These are phyloP conservation scores for Sweltsa coloradensis DNA, from an alignment of 1,140 invertebrate genomes.

Conservation along the genomic window DNA sequence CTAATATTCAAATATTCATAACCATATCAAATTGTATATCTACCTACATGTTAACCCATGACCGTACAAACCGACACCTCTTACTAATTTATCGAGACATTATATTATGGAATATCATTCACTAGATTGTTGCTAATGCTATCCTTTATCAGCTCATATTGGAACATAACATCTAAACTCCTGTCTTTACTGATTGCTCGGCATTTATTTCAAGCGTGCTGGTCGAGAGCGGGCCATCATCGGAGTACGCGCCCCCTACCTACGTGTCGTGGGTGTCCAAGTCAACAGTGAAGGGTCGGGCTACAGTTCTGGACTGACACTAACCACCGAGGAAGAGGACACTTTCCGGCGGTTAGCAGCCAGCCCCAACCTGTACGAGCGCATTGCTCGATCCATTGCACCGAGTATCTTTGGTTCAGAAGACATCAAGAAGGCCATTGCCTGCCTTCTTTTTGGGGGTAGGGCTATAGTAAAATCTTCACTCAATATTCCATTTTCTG, in stretches of 20 bases:
- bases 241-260: slow-evolving; percentile 86
- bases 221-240: slow-evolving; percentile 76
- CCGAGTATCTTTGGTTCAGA: slow-evolving; percentile 94
- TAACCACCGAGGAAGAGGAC: slow-evolving; percentile 85
- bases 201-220: too few relatives aligned
- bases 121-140: too few relatives aligned
- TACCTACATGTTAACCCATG: too few relatives aligned
- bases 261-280: slow-evolving; percentile 86
- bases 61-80: too few relatives aligned
- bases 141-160: too few relatives aligned
- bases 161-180: not conserved
- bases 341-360: slow-evolving; percentile 75
- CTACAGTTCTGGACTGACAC: slow-evolving; percentile 34
- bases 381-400: slow-evolving; percentile 82
- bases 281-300: slow-evolving; percentile 74
- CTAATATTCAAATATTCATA: too few relatives aligned
- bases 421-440: slow-evolving; percentile 97
- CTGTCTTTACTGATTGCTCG: not conserved
- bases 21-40: too few relatives aligned
- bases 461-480: too few relatives aligned
- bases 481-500: too few relatives aligned
- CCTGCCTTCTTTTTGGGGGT: slow-evolving; percentile 92
- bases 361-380: slow-evolving; percentile 78
- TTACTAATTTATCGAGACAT: too few relatives aligned
- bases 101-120: too few relatives aligned